Conservation (phyloP, 1,140 invertebrate species). For the Conopomorpha cramerella region DNA sequence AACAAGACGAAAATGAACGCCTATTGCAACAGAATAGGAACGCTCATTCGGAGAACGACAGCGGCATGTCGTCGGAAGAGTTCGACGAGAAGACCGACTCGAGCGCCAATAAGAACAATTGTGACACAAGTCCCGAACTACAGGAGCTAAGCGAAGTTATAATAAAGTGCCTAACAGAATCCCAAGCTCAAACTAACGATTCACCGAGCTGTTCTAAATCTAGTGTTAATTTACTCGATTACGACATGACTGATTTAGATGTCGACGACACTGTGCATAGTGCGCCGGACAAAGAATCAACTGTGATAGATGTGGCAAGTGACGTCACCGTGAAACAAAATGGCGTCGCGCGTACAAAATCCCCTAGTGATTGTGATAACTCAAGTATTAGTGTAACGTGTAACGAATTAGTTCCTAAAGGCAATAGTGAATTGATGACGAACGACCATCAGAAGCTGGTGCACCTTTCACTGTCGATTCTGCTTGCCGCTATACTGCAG, state of each 20-base stretch:
- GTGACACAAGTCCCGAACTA: slow-evolving; percentile 8
- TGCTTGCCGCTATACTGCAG: slow-evolving; percentile 41
- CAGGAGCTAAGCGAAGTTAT: too few species aligned
- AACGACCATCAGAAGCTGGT: slow-evolving; percentile 48
- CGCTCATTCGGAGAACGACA: slow-evolving; percentile 29
- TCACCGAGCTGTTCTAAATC: too few species aligned
- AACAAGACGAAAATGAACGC: slow-evolving; percentile 15
- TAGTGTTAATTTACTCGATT: too few species aligned
- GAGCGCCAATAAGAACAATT: slow-evolving; percentile 19
- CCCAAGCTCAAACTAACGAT: too few species aligned
- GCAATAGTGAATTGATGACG: slow-evolving; percentile 38
- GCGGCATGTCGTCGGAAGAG: slow-evolving; percentile 51
- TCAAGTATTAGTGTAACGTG: slow-evolving; percentile 32
- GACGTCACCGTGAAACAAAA: too few species aligned
- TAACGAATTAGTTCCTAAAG: slow-evolving; percentile 46
- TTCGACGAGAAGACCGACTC: slow-evolving; percentile 30
- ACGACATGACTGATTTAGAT: slow-evolving; percentile 8
- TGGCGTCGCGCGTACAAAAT: slow-evolving; percentile 30
- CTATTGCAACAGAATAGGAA: slow-evolving; percentile 10
- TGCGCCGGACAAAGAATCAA: slow-evolving; percentile 22
- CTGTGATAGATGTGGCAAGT: slow-evolving; percentile 51
- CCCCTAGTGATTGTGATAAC: slow-evolving; percentile 38
- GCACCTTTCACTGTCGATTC: slow-evolving; percentile 43
- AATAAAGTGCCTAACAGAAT: slow-evolving; percentile 48
- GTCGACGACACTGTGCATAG: slow-evolving; percentile 10